These are phyloP conservation scores for Fulica atra DNA, from an alignment of 2,113 vertebrate genomes.

Conservation along the genomic window DNA sequence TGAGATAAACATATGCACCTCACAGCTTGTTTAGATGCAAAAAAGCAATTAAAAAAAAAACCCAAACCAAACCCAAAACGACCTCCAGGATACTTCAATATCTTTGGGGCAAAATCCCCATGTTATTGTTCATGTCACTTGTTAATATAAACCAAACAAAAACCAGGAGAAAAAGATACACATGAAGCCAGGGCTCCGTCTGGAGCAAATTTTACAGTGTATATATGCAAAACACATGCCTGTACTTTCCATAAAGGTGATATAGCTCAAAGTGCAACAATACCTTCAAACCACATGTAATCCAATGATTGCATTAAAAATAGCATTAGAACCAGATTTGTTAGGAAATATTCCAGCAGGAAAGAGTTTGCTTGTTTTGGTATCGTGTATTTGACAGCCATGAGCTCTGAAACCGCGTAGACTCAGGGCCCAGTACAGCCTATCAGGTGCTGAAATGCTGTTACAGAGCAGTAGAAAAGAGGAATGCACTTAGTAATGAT, in stretches of 20 bases:
- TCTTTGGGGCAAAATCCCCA: background rate
- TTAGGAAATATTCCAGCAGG: background rate
- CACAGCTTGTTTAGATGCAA: background rate
- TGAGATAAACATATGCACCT: background rate
- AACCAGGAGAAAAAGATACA: background rate
- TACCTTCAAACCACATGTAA: background rate
- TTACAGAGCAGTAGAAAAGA: conserved; percentile 30
- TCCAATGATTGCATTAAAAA: background rate
- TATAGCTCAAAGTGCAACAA: background rate
- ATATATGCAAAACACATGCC: background rate
- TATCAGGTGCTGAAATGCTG: conserved; percentile 54
- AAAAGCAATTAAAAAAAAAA: background rate
- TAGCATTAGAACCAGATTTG: background rate
- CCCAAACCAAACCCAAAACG: too few relatives aligned
- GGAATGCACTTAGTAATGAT: conserved; percentile 41
- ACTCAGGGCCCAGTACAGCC: background rate
- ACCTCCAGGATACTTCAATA: background rate
- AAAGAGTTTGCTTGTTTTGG: background rate
- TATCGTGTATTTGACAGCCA: background rate
- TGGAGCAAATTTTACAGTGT: background rate
- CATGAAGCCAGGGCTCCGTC: background rate
- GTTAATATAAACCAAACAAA: background rate
- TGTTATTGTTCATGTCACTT: background rate
- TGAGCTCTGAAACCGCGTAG: background rate
- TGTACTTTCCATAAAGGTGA: background rate